phyloP scores from a whole-genome alignment of 2,888 invertebrate genomes.

The Phortica okadai region DNA sequence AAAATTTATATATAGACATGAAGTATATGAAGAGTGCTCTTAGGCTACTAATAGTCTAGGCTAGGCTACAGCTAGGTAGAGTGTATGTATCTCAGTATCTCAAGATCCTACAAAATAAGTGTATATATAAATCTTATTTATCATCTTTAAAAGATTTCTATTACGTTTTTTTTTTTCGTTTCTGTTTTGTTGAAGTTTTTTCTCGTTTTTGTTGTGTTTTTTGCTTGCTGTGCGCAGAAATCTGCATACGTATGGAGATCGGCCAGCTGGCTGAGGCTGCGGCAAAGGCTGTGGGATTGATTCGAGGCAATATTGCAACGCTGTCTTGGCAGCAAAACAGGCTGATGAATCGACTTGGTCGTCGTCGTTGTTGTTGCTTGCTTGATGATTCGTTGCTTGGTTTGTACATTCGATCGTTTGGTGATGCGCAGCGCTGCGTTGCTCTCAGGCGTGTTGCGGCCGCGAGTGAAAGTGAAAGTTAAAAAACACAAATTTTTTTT shows the following conservation, averaged over 20 bases:
- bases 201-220: background rate
- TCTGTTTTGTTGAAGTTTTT: constrained; percentile 1
- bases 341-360: constrained; percentile 39
- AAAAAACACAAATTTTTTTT: constrained; percentile 42
- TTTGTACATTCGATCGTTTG: background rate
- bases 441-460: constrained; percentile 30
- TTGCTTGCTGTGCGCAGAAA: constrained; percentile 46
- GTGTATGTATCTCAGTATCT: background rate
- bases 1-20: background rate
- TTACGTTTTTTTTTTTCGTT: constrained; percentile 52
- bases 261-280: background rate
- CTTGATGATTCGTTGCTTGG: constrained; percentile 4
- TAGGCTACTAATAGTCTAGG: background rate
- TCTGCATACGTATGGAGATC: constrained; percentile 61
- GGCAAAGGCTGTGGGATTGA: background rate
- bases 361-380: background rate
- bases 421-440: background rate
- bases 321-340: constrained; percentile 24
- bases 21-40: background rate
- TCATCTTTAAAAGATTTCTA: constrained; percentile 60
- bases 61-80: constrained; percentile 15
- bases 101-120: constrained; percentile 22
- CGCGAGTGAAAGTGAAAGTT: constrained; percentile 69
- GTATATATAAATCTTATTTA: constrained; percentile 31
- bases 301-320: background rate